Evolutionary conservation across 2,797 vertebrate species (phyloP).

Genomic region (Spondyliosoma cantharus): DNA sequence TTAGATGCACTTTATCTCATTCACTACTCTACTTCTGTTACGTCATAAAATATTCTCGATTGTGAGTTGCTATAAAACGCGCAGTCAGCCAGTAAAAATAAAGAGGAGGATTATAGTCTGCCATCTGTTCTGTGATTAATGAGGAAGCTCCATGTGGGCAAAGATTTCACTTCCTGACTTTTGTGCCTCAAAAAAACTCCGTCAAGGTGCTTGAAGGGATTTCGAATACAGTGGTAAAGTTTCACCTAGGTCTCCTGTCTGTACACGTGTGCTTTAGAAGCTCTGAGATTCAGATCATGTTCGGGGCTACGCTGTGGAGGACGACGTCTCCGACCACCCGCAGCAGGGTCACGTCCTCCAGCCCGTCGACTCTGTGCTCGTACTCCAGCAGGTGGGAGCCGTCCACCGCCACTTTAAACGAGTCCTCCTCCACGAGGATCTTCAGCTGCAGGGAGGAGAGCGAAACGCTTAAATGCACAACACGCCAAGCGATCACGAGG

Average conservation of each 20-base stretch:
- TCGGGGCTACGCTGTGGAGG: conserved; percentile 83
- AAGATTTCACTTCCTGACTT: conserved; percentile 47
- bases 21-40: conserved; percentile 35
- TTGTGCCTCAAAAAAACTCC: conserved; percentile 48
- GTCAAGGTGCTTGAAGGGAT: conserved; percentile 28
- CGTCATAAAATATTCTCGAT: conserved; percentile 37
- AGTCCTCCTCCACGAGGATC: conserved; percentile 89
- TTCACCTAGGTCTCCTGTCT: conserved; percentile 27
- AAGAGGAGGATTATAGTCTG: conserved; percentile 31
- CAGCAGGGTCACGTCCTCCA: conserved; percentile 87
- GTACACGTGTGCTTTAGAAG: background rate
- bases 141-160: conserved; percentile 42
- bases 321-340: conserved; percentile 86
- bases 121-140: conserved; percentile 46
- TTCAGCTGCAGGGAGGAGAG: conserved; percentile 85
- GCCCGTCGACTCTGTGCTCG: conserved; percentile 85
- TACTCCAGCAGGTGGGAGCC: conserved; percentile 91
- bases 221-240: conserved; percentile 45
- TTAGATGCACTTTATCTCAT: conserved; percentile 40
- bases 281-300: conserved; percentile 84
- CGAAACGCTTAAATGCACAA: background rate
- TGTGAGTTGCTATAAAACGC: conserved; percentile 47
- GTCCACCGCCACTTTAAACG: conserved; percentile 91
- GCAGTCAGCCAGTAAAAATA: conserved; percentile 42
- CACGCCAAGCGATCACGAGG: background rate